Percentiles rank a stretch among this genome's conserved stretches.
Evolutionary conservation across 30 jellyfish, hydroid and myxozoan genomes (phyloP).

Genomic region (Calvadosia cruxmelitensis): DNA sequence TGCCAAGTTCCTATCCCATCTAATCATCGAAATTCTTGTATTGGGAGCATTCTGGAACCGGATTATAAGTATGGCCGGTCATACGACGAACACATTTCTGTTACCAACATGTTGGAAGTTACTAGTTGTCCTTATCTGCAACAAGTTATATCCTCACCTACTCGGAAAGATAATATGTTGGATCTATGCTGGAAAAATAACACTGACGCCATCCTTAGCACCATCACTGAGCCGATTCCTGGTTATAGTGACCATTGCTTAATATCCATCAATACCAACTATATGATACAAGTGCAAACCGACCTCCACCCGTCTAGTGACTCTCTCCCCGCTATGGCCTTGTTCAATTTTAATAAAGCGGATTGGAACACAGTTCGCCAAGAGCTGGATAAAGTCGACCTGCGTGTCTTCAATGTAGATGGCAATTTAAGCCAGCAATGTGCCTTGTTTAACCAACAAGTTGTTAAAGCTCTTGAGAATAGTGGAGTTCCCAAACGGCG

Average conservation of each 20-base stretch:
- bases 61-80: no score
- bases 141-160: not conserved
- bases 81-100: not conserved
- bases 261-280: not conserved
- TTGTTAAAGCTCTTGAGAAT: not conserved
- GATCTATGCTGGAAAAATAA: not conserved
- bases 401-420: not conserved
- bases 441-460: not conserved
- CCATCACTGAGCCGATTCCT: not conserved
- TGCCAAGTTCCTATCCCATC: not conserved
- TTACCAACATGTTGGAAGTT: not conserved
- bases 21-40: not conserved
- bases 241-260: not conserved
- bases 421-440: not conserved
- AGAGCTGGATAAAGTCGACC: not conserved
- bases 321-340: not conserved
- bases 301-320: not conserved
- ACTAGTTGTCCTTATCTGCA: not conserved
- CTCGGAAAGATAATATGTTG: not conserved
- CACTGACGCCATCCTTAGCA: not conserved
- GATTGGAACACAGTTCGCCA: not conserved
- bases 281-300: not conserved
- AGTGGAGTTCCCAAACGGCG: not conserved
- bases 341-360: not conserved
- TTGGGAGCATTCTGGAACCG: no score